Evolutionary conservation across 2,113 vertebrate genomes (phyloP).

Genomic region (Thalassoma bifasciatum): DNA sequence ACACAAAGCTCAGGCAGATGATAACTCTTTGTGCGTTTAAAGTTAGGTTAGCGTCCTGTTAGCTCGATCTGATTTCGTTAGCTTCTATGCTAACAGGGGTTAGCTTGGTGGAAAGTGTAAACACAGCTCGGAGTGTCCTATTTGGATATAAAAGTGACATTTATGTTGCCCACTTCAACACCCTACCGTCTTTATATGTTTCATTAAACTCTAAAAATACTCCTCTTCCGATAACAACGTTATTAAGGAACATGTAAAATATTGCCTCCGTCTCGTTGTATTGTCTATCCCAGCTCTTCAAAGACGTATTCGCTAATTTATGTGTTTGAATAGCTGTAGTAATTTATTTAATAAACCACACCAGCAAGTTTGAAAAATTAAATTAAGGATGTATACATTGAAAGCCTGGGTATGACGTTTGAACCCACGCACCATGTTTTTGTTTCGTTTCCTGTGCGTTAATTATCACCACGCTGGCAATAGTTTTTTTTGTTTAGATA

Average conservation of each 20-base stretch:
- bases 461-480: no score
- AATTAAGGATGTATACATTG: no score
- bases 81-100: conserved; percentile 45
- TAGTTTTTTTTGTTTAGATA: no score
- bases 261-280: background rate
- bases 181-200: background rate
- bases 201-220: background rate
- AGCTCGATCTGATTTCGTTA: conserved; percentile 17
- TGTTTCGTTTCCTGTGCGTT: no score
- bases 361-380: no score
- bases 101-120: conserved; percentile 47
- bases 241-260: no score
- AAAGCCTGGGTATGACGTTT: no score
- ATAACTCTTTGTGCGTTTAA: conserved; percentile 47
- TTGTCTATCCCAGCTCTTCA: background rate
- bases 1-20: background rate
- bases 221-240: background rate
- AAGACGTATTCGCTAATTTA: background rate
- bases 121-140: background rate
- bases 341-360: no score
- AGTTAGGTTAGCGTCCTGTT: conserved; percentile 66
- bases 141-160: background rate
- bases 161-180: no score
- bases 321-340: no score
- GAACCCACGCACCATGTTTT: no score